Percentiles rank a stretch among this genome's conserved stretches.
phyloP scores from a whole-genome alignment of 2,888 invertebrate genomes.

The Crepidodera aurea region DNA sequence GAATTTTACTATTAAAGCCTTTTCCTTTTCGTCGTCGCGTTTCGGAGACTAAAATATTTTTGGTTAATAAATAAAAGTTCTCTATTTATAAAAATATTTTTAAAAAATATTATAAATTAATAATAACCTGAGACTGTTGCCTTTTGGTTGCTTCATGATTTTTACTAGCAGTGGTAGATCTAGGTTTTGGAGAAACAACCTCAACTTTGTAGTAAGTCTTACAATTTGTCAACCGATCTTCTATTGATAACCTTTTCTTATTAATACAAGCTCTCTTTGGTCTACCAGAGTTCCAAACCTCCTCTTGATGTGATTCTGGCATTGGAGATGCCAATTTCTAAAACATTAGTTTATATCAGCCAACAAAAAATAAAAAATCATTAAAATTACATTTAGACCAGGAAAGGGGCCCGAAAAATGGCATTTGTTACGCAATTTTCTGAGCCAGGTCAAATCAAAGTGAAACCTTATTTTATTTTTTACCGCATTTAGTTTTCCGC shows the following conservation, averaged over 20 bases:
- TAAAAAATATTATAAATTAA: not conserved
- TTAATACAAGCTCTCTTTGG: constrained; percentile 56
- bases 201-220: constrained; percentile 76
- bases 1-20: constrained; percentile 70
- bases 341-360: no score
- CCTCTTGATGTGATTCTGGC: constrained; percentile 39
- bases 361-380: constrained; percentile 9
- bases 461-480: no score
- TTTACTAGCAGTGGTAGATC: constrained; percentile 64
- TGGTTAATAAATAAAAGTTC: no score
- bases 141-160: constrained; percentile 37
- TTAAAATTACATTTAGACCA: no score
- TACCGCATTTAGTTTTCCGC: no score
- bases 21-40: constrained; percentile 49
- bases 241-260: constrained; percentile 59
- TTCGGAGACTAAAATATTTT: constrained; percentile 32
- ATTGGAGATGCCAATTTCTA: constrained; percentile 47
- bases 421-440: no score
- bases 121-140: constrained; percentile 30
- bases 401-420: no score
- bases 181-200: constrained; percentile 72
- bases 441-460: no score
- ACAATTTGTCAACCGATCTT: constrained; percentile 63
- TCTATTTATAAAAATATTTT: no score
- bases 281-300: constrained; percentile 57